A percentile compares a stretch with the other conserved stretches of the same genome.
These are phyloP conservation scores for Drosophila helvetica DNA, from an alignment of 2,888 invertebrate genomes.

Conservation along the genomic window DNA sequence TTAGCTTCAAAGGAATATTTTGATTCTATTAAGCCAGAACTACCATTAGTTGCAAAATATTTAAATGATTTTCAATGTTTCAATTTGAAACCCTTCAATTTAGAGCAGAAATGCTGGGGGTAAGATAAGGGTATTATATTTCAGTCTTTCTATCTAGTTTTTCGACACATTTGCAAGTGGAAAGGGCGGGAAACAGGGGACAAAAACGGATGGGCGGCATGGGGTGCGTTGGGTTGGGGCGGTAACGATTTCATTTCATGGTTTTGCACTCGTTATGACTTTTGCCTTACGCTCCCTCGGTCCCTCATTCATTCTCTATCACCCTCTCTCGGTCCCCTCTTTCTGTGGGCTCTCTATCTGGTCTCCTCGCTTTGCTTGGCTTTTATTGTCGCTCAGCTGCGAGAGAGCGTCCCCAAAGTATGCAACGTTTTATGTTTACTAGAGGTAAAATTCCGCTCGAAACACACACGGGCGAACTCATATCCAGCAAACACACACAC, in stretches of 20 bases:
- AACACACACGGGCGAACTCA: neutral
- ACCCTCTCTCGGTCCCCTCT: constrained; percentile 4
- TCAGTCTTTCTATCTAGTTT: constrained; percentile 6
- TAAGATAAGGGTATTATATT: constrained; percentile 18
- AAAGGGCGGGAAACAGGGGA: constrained; percentile 18
- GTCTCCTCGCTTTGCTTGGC: constrained; percentile 55
- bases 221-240: constrained; percentile 15
- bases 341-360: constrained; percentile 1
- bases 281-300: constrained; percentile 47
- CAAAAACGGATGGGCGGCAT: constrained; percentile 10
- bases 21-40: too few species aligned
- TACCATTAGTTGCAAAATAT: neutral
- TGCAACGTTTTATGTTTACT: constrained; percentile 75
- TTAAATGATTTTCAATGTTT: neutral
- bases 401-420: constrained; percentile 65
- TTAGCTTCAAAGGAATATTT: neutral
- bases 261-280: constrained; percentile 80
- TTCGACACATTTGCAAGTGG: constrained; percentile 56
- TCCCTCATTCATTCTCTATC: constrained; percentile 1
- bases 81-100: neutral
- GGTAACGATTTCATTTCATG: constrained; percentile 80
- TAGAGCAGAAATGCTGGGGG: neutral
- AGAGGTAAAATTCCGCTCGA: constrained; percentile 58
- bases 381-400: constrained; percentile 77
- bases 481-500: constrained; percentile 1